phyloP scores from a whole-genome alignment of 2,888 invertebrate species.

The Cataglyphis rosenhaueri region DNA sequence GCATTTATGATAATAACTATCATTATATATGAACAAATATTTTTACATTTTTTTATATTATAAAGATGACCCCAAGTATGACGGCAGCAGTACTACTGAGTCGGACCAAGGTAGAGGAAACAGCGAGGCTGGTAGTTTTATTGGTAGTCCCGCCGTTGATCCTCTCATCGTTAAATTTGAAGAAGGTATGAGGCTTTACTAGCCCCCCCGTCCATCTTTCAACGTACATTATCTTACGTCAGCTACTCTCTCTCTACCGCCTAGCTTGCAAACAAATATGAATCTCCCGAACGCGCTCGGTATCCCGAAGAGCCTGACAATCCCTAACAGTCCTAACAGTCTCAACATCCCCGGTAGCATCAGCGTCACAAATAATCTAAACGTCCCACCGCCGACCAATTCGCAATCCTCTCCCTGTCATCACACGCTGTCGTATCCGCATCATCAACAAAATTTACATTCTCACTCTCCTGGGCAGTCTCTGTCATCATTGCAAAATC shows the following conservation, averaged over 20 bases:
- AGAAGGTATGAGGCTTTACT: slow-evolving; percentile 93
- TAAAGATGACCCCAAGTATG: slow-evolving; percentile 82
- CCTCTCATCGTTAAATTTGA: slow-evolving; percentile 92
- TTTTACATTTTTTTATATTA: slow-evolving; percentile 21
- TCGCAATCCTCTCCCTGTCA: slow-evolving; percentile 82
- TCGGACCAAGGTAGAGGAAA: slow-evolving; percentile 83
- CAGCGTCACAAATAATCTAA: slow-evolving; percentile 77
- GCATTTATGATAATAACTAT: neutral
- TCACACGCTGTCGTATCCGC: slow-evolving; percentile 75
- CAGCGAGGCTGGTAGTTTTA: slow-evolving; percentile 84
- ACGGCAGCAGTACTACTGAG: slow-evolving; percentile 82
- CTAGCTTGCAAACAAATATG: slow-evolving; percentile 82
- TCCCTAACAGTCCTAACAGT: slow-evolving; percentile 78
- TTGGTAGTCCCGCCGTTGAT: slow-evolving; percentile 87
- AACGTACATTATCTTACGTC: slow-evolving; percentile 85
- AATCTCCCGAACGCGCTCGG: slow-evolving; percentile 79
- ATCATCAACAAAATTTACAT: slow-evolving; percentile 76
- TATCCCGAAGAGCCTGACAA: slow-evolving; percentile 79
- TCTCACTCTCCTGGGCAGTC: slow-evolving; percentile 79
- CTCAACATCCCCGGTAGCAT: slow-evolving; percentile 78
- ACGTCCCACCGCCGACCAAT: slow-evolving; percentile 76
- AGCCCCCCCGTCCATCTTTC: slow-evolving; percentile 86
- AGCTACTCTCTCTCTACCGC: slow-evolving; percentile 81
- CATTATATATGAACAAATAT: neutral
- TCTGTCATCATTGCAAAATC: slow-evolving; percentile 78